phyloP scores from a whole-genome alignment of 1,140 invertebrate species.

The Diorhabda carinulata region DNA sequence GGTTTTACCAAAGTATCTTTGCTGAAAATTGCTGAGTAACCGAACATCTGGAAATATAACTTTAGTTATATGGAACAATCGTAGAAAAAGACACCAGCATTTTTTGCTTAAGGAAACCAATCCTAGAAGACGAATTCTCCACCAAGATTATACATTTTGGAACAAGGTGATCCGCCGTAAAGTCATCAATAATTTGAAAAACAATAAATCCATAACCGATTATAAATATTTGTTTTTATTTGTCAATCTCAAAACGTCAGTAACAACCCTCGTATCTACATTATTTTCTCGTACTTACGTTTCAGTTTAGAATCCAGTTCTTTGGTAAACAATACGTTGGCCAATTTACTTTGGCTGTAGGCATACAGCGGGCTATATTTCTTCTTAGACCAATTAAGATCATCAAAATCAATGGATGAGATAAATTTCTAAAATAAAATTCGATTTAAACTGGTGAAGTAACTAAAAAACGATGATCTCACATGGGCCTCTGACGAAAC shows the following conservation, averaged over 20 bases:
- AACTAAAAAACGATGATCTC: slow-evolving; percentile 43
- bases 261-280: not conserved
- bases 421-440: not conserved
- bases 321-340: slow-evolving; percentile 68
- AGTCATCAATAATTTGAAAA: no score
- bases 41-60: no score
- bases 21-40: no score
- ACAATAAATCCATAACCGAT: no score
- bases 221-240: no score
- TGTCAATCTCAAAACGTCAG: not conserved
- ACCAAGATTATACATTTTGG: no score
- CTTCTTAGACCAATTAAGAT: slow-evolving; percentile 62
- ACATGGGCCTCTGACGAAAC: slow-evolving; percentile 59
- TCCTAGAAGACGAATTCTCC: no score
- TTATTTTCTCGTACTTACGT: slow-evolving; percentile 46
- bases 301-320: slow-evolving; percentile 58
- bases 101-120: no score
- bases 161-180: no score
- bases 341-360: slow-evolving; percentile 72
- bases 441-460: not conserved
- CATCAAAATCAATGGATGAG: slow-evolving; percentile 60
- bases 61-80: no score
- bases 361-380: slow-evolving; percentile 56
- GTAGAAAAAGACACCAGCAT: no score
- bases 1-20: no score